These are phyloP conservation scores for Automeris io DNA, from an alignment of 2,888 invertebrate species.

Conservation along the genomic window DNA sequence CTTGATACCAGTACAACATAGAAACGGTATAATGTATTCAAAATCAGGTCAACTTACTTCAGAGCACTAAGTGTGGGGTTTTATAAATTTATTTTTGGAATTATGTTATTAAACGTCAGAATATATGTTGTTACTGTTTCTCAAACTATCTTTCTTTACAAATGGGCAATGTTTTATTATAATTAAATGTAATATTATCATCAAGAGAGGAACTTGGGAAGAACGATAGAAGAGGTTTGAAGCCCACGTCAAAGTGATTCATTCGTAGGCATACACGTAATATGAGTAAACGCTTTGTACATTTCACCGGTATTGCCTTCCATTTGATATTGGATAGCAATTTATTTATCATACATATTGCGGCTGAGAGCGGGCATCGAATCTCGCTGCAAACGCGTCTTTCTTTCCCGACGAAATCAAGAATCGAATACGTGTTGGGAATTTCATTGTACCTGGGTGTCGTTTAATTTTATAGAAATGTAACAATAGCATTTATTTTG, in stretches of 20 bases:
- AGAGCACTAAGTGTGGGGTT: too few species aligned
- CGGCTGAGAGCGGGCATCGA: conserved; percentile 53
- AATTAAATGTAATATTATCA: too few species aligned
- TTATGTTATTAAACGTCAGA: too few species aligned
- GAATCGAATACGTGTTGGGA: conserved; percentile 67
- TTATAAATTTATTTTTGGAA: too few species aligned
- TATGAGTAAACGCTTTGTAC: conserved; percentile 68
- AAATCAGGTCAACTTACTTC: too few species aligned
- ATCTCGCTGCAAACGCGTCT: conserved; percentile 55
- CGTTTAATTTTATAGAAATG: conserved; percentile 35
- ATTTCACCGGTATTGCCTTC: conserved; percentile 66
- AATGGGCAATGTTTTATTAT: too few species aligned
- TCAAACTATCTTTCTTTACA: too few species aligned
- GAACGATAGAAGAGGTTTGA: conserved; percentile 10
- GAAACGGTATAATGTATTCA: too few species aligned
- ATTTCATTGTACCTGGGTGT: conserved; percentile 42
- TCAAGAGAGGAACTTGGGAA: too few species aligned
- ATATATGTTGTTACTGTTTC: too few species aligned
- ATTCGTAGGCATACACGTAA: conserved; percentile 48
- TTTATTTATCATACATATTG: conserved; percentile 78
- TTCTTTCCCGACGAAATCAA: conserved; percentile 63
- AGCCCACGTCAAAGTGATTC: conserved; percentile 19
- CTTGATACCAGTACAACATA: too few species aligned
- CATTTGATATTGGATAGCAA: conserved; percentile 77
- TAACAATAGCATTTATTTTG: not conserved